These are phyloP conservation scores for Odontomachus brunneus DNA, from an alignment of 1,140 invertebrate genomes.

Conservation along the genomic window DNA sequence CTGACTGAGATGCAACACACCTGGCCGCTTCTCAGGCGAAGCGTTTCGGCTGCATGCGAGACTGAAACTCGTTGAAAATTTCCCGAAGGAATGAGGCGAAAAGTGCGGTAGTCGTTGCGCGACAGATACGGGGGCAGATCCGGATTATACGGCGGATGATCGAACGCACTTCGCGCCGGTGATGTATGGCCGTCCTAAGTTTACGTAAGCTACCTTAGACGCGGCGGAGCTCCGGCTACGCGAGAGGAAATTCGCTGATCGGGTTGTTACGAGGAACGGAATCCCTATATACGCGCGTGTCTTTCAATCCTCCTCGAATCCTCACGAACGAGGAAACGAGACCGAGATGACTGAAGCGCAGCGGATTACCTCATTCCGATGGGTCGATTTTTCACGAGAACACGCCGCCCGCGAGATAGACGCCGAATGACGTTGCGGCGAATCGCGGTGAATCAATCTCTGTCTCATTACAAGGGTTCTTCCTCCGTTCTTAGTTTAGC, in stretches of 20 bases:
- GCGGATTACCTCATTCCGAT: conserved; percentile 48
- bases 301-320: conserved; percentile 54
- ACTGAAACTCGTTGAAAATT: too few relatives aligned
- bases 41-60: too few relatives aligned
- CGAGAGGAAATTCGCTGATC: conserved; percentile 6
- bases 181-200: too few relatives aligned
- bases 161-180: too few relatives aligned
- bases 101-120: too few relatives aligned
- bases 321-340: conserved; percentile 1
- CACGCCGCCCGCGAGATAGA: conserved; percentile 51
- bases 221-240: neutral
- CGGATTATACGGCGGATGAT: too few relatives aligned
- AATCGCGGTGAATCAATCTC: conserved; percentile 56
- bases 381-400: conserved; percentile 52
- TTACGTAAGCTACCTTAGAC: neutral
- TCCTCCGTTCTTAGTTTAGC: neutral
- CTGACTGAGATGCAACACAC: too few relatives aligned
- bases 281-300: conserved; percentile 10
- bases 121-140: too few relatives aligned
- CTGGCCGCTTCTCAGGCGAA: too few relatives aligned
- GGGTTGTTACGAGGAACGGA: neutral
- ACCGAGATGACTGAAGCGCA: conserved; percentile 20
- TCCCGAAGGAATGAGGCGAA: too few relatives aligned
- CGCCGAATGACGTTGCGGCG: conserved; percentile 51
- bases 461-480: conserved; percentile 51